phyloP scores from a whole-genome alignment of 2,888 invertebrate species.

The Pollenia labialis region DNA sequence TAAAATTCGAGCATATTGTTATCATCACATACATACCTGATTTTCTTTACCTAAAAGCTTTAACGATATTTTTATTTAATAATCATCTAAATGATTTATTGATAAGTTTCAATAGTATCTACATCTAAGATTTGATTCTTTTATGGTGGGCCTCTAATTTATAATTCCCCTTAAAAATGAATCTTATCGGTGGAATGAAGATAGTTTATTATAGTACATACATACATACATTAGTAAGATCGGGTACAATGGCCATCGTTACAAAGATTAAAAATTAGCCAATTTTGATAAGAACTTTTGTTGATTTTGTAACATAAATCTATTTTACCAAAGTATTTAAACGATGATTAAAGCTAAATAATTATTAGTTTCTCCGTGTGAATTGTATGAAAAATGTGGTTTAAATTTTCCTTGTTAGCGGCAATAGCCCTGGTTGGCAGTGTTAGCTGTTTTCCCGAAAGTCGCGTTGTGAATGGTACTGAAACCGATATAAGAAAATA shows the following conservation, averaged over 20 bases:
- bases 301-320: background rate
- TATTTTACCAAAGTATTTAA: constrained; percentile 36
- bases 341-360: background rate
- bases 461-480: constrained; percentile 82
- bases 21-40: too few species aligned
- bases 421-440: constrained; percentile 28
- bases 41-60: background rate
- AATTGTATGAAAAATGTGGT: constrained; percentile 42
- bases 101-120: too few species aligned
- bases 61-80: background rate
- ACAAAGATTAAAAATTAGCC: background rate
- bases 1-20: too few species aligned
- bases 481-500: constrained; percentile 76
- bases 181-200: constrained; percentile 40
- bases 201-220: background rate
- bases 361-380: constrained; percentile 13
- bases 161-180: background rate
- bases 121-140: background rate
- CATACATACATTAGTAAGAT: too few species aligned
- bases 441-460: constrained; percentile 72
- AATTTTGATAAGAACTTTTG: constrained; percentile 45
- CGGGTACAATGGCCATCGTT: background rate
- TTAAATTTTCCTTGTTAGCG: constrained; percentile 22
- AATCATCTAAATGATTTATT: too few species aligned
- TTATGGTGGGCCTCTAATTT: background rate